Base-by-base conservation (phyloP, 1,140 invertebrate genomes). In the Halictus rubicundus region DNA sequence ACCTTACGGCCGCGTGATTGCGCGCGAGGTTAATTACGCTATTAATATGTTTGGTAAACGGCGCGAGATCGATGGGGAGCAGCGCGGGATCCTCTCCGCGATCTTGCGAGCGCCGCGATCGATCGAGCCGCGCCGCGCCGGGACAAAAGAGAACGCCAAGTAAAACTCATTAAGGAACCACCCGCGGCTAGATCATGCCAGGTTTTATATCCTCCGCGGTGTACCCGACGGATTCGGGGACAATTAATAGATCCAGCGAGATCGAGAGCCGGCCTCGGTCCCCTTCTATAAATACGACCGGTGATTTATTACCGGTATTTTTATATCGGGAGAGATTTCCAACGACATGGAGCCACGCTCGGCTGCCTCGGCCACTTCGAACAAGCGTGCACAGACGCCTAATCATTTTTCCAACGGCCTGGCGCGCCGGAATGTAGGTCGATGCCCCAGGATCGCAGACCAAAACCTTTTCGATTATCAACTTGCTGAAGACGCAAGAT, bases 231-330 rank as follows among this genome's bases (percentile, higher is more conserved):
- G 59, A 85, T 88, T 82, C 65, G 37, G 25, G 83, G 86, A 90
- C 89, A 90, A 91, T 91, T 89, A 90, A 91, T 90, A 87, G 84
- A 81, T 73, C 68, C 84, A 71, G 77, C 49, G 3, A 19, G 78
- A 89, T 87, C 82, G 72, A 73, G 66, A 64, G 77, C 68, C 81
- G 54, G 32, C 72, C 74, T 79, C 76, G 72, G 21, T 82, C 60
- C 49, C 85, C 85, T 68, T 86, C 88, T 91, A 91, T 88, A 90
- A 90, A 91, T 90, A 89, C 77, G 42, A 42, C 27, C 32, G 32
- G 52, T 83, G 84, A 87, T 88, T 88, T 88, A 88, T 90, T 85
- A 80, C 59, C 73, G 85, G 86, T 88, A 88, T 89, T 90, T 88
- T 89, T 87, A 79, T 88, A 52, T 52, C 49, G 49, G 80, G 70